Evolutionary conservation across 1,140 invertebrate genomes (phyloP).

Genomic region (Ditylenchus dipsaci): DNA sequence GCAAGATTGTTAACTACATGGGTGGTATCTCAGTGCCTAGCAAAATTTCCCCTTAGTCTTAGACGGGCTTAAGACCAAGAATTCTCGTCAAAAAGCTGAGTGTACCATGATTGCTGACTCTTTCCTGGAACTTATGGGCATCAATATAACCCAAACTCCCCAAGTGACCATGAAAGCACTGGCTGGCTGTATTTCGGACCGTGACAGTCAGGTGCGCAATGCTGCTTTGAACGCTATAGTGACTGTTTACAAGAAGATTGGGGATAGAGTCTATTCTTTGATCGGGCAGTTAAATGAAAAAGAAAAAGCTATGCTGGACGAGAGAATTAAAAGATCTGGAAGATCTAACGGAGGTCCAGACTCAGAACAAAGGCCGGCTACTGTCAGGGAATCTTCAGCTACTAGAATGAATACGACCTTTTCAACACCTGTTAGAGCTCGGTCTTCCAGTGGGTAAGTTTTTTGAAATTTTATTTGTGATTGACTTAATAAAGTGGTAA

Average conservation of each 20-base stretch:
- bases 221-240: constrained; percentile 90
- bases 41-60: constrained; percentile 84
- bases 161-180: constrained; percentile 78
- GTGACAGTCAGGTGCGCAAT: constrained; percentile 90
- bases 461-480: background rate
- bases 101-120: constrained; percentile 84
- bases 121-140: constrained; percentile 78
- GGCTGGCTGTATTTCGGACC: constrained; percentile 85
- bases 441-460: constrained; percentile 4
- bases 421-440: background rate
- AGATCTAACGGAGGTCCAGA: background rate
- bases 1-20: constrained; percentile 77
- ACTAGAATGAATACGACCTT: constrained; percentile 8
- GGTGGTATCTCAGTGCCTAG: constrained; percentile 78
- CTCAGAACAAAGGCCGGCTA: background rate
- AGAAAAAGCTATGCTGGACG: constrained; percentile 83
- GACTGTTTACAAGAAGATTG: constrained; percentile 80
- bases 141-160: constrained; percentile 68
- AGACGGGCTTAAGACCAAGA: constrained; percentile 87
- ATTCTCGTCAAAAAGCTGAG: constrained; percentile 87
- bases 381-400: background rate
- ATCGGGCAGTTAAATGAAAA: constrained; percentile 90
- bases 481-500: background rate
- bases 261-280: constrained; percentile 82
- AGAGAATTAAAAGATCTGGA: constrained; percentile 81